Evolutionary conservation across 2,113 vertebrate species (phyloP).

Genomic region (Oncorhynchus kisutch): DNA sequence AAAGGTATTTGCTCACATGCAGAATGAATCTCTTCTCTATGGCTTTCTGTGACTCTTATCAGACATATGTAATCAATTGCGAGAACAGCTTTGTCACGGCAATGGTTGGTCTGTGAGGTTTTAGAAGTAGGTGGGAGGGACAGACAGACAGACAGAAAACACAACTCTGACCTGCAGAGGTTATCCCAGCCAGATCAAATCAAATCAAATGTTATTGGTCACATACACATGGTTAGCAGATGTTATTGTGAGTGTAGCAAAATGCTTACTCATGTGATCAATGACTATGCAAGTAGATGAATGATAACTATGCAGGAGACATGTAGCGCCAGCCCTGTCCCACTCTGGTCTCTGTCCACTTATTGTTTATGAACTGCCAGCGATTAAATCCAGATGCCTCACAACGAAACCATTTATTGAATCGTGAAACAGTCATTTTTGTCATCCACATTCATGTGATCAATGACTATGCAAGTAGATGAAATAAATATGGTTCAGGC

Average conservation of each 20-base stretch:
- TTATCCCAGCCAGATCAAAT: background rate
- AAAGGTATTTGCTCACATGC: no score
- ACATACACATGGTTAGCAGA: no score
- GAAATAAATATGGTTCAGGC: background rate
- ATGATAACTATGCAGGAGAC: background rate
- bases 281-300: background rate
- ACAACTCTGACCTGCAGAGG: background rate
- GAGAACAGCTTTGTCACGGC: background rate
- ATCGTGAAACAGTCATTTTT: background rate
- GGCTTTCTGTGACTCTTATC: background rate
- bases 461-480: background rate
- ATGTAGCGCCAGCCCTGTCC: background rate
- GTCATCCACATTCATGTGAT: background rate
- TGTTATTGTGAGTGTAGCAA: no score
- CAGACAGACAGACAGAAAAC: no score
- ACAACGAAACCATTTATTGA: background rate
- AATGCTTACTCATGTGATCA: background rate
- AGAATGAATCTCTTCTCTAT: background rate
- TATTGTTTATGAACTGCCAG: background rate
- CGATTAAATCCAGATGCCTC: slow-evolving; percentile 3
- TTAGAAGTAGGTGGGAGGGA: no score
- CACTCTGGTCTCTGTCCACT: background rate
- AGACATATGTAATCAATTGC: background rate
- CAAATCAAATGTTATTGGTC: no score
- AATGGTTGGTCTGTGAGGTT: no score